These are phyloP conservation scores for Pachymerium ferrugineum DNA, from an alignment of 2,888 invertebrate genomes.

Conservation along the genomic window DNA sequence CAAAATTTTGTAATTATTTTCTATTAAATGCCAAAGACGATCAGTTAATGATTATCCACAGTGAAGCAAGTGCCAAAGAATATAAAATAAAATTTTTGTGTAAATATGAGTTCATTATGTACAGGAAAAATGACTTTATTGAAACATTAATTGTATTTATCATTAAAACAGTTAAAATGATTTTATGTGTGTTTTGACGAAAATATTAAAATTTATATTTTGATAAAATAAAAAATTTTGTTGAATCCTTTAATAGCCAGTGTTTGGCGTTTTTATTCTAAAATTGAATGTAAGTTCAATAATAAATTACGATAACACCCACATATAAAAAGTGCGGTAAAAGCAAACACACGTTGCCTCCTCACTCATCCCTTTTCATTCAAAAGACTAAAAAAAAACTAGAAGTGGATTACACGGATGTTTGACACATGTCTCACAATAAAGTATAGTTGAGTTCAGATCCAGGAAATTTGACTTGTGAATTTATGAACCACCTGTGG, in stretches of 20 bases:
- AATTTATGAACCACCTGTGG: slow-evolving; percentile 10
- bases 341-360: too few species aligned
- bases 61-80: slow-evolving; percentile 19
- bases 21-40: background rate
- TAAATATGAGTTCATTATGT: slow-evolving; percentile 6
- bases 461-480: background rate
- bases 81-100: background rate
- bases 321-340: too few species aligned
- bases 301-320: too few species aligned
- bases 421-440: background rate
- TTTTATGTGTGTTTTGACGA: too few species aligned
- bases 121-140: background rate
- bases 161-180: background rate
- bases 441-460: background rate
- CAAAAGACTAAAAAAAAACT: too few species aligned
- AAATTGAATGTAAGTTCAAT: too few species aligned
- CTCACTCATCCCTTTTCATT: too few species aligned
- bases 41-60: background rate
- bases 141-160: slow-evolving; percentile 7
- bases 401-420: too few species aligned
- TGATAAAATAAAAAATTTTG: too few species aligned
- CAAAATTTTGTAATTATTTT: background rate
- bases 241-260: too few species aligned
- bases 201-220: too few species aligned
- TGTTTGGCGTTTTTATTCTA: too few species aligned